phyloP scores from a whole-genome alignment of 2,113 vertebrate genomes.

The Ondatra zibethicus region DNA sequence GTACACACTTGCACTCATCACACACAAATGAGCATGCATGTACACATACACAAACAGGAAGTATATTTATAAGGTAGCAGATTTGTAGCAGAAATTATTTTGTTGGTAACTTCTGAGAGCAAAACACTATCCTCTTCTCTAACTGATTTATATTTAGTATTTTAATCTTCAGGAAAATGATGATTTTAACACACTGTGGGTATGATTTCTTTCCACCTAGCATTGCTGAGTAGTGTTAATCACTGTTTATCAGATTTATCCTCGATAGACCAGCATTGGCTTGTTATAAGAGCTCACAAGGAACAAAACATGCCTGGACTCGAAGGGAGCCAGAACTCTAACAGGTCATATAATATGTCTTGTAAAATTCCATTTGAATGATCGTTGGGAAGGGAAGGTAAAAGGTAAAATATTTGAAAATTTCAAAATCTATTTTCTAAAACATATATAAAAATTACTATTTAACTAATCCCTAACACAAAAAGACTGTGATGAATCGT shows the following conservation, averaged over 20 bases:
- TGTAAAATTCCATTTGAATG: slow-evolving; percentile 31
- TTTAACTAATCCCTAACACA: not conserved
- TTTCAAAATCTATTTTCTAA: slow-evolving; percentile 43
- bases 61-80: slow-evolving; percentile 31
- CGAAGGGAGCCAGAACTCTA: not conserved
- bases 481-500: not conserved
- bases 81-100: slow-evolving; percentile 27
- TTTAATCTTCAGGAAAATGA: slow-evolving; percentile 3
- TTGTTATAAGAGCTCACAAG: slow-evolving; percentile 43
- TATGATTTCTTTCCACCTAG: not conserved
- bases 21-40: not conserved
- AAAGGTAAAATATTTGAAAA: not conserved
- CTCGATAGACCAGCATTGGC: slow-evolving; percentile 7
- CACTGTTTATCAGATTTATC: not conserved
- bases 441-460: not conserved
- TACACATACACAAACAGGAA: not conserved
- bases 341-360: not conserved
- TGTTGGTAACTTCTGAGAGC: not conserved
- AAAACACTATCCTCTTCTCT: not conserved
- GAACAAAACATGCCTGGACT: not conserved
- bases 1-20: not conserved
- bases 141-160: not conserved
- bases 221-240: not conserved
- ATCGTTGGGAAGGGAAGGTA: not conserved
- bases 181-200: not conserved